Conservation (phyloP, 2,888 invertebrate species). For the Drosophila rubida region DNA sequence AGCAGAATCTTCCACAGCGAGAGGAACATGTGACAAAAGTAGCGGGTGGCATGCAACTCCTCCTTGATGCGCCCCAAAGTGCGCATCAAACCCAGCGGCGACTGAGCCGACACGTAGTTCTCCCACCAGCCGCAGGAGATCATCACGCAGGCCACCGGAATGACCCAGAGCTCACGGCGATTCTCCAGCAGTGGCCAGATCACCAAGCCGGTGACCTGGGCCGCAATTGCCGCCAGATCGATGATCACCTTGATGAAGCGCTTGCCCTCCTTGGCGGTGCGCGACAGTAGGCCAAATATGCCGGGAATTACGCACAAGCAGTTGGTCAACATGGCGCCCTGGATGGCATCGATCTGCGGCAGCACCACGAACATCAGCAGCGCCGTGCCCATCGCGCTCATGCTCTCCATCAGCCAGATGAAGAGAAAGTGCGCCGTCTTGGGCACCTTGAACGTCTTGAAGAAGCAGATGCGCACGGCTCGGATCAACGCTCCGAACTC, state of each 20-base stretch:
- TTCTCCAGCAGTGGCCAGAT: constrained; percentile 95
- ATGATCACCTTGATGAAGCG: constrained; percentile 91
- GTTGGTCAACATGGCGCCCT: constrained; percentile 98
- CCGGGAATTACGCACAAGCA: constrained; percentile 96
- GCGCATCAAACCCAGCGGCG: constrained; percentile 90
- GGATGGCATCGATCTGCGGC: constrained; percentile 96
- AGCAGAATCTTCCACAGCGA: constrained; percentile 95
- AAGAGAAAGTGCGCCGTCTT: constrained; percentile 84
- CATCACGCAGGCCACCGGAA: constrained; percentile 93
- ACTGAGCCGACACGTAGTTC: constrained; percentile 95
- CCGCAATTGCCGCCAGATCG: constrained; percentile 93
- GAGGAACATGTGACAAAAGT: constrained; percentile 95
- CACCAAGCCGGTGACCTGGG: constrained; percentile 95
- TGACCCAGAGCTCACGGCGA: constrained; percentile 91
- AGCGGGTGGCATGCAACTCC: constrained; percentile 91
- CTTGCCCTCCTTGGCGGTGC: constrained; percentile 92
- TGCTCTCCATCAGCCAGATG: constrained; percentile 93
- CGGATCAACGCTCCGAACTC: constrained; percentile 95
- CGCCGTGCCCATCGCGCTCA: constrained; percentile 94
- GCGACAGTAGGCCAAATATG: constrained; percentile 90
- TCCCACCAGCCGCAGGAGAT: constrained; percentile 99
- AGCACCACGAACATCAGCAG: constrained; percentile 94
- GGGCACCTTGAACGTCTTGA: constrained; percentile 94
- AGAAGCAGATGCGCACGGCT: constrained; percentile 94
- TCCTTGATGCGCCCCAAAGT: constrained; percentile 91